A percentile compares a stretch with the other conserved stretches of the same genome.
phyloP scores from a whole-genome alignment of 2,113 vertebrate genomes.

The Bos taurus region ARS-UCD2.0 NC_037333.1:42825501-42826000 shows the following conservation, averaged over 20 bases:
- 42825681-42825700: not conserved
- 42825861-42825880: not conserved
- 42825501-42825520: not conserved
- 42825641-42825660: not conserved
- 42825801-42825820: not conserved
- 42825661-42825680: not conserved
- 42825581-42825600: not conserved
- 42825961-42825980: not conserved
- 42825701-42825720: not conserved
- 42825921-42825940: not conserved
- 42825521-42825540: not conserved
- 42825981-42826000: not conserved
- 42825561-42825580: not conserved
- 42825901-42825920: not conserved
- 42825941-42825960: not conserved
- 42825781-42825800: constrained; percentile 23
- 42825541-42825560: not conserved
- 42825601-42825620: not conserved
- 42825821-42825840: not conserved
- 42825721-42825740: not conserved
- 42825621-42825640: not conserved
- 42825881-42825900: not conserved
- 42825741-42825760: not conserved
- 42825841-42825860: not conserved
- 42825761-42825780: not conserved